Percentiles rank a stretch among this genome's conserved stretches.
Evolutionary conservation across 1,140 invertebrate species (phyloP).

Genomic region (Brachionus rubens): DNA sequence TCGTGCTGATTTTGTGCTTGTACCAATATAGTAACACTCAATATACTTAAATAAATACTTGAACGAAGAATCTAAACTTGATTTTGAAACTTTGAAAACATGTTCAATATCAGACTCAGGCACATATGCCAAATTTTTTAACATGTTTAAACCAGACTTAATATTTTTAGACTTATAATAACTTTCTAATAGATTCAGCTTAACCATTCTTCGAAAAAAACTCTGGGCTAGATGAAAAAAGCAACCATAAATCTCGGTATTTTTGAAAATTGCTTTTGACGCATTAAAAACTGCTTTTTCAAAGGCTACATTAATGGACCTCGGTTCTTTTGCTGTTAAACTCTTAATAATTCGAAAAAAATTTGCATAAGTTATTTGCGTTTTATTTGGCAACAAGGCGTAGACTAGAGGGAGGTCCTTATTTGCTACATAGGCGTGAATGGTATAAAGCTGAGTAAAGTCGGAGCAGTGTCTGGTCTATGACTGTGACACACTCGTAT

Average conservation of each 20-base stretch:
- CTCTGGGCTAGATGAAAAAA: too few species aligned
- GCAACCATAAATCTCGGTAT: background rate
- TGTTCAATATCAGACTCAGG: background rate
- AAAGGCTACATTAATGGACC: background rate
- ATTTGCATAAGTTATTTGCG: too few species aligned
- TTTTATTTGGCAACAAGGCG: too few species aligned
- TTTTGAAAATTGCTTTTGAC: background rate
- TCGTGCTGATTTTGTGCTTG: background rate
- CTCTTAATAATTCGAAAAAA: too few species aligned
- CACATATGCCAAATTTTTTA: background rate
- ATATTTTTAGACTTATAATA: background rate
- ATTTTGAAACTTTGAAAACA: background rate
- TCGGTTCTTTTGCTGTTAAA: background rate
- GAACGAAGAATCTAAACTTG: background rate
- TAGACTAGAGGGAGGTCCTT: too few species aligned
- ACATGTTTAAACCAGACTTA: background rate
- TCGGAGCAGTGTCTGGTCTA: background rate
- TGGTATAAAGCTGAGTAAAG: too few species aligned
- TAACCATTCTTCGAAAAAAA: background rate
- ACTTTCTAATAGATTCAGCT: background rate
- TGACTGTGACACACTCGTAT: background rate
- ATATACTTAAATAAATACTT: background rate
- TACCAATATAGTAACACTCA: background rate
- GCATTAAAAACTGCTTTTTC: constrained; percentile 14
- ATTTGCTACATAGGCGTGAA: too few species aligned